Conservation (phyloP, 2,888 invertebrate species). For the Cheilosia pagana region DNA sequence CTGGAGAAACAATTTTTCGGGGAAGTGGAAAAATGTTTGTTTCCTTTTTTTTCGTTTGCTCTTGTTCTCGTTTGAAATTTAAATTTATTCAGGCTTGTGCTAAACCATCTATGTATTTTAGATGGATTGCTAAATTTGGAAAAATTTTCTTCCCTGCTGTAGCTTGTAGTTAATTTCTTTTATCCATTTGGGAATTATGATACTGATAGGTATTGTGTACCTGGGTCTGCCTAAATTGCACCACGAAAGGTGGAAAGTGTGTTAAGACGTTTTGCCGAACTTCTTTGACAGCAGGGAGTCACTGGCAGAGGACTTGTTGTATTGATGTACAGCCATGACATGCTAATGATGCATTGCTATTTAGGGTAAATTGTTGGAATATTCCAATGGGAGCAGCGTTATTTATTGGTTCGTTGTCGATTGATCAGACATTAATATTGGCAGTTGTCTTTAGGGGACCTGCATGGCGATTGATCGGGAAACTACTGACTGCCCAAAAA, state of each 20-base stretch:
- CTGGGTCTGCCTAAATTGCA: conserved; percentile 5
- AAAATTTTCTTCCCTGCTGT: conserved; percentile 49
- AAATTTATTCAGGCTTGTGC: conserved; percentile 72
- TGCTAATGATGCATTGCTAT: conserved; percentile 14
- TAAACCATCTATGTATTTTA: conserved; percentile 63
- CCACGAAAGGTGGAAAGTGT: neutral
- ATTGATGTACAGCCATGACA: neutral
- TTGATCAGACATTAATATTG: neutral
- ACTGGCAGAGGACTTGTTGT: neutral
- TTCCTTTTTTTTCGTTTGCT: conserved; percentile 8
- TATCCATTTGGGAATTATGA: conserved; percentile 71
- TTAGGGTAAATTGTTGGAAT: neutral
- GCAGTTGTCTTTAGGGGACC: too few species aligned
- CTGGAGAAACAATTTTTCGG: conserved; percentile 47
- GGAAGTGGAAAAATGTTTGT: conserved; percentile 53
- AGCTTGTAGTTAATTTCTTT: conserved; percentile 57
- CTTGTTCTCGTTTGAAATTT: conserved; percentile 62
- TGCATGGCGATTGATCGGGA: too few species aligned
- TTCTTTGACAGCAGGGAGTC: conserved; percentile 11
- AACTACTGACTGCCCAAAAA: too few species aligned
- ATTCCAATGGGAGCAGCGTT: neutral
- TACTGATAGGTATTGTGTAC: conserved; percentile 38
- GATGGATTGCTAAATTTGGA: conserved; percentile 59
- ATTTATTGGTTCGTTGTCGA: neutral
- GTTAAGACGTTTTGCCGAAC: conserved; percentile 3